Evolutionary conservation across 2,113 vertebrate genomes (phyloP), one percentile per base, ranked within the genome.

Genomic region (Leptobrachium leishanense): DNA sequence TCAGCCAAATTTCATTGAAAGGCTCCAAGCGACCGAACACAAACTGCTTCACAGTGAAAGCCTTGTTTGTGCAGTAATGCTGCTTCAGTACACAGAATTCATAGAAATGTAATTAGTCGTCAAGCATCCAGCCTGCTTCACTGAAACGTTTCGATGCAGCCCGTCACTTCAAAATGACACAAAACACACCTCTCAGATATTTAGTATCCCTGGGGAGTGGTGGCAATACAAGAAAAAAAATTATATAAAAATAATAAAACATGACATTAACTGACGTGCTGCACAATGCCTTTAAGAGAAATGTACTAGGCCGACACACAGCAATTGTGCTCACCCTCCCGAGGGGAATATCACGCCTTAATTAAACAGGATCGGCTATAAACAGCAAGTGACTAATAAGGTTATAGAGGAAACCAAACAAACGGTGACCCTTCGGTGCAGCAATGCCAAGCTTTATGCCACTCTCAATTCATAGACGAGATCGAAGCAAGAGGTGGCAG

Each of bases 341-440:
- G 74, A 63, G 42, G 40, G 11, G 46, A 55, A 43, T 42, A 55
- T 68, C 50, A 76, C 75, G 75, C 75, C 75, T 57, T 76, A 64
- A 76, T 63, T 76, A 76, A 76, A 76, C 75, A 76, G 13, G 50
- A 68, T 64, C 75, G 57, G 75, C 75, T 68, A 66, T 15, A 76
- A 76, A 76, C 64, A 53, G 42, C 44, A 64, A 55, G 74, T 57
- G 65, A 68, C 63, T 76, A 50, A 44, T n/a, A n/a, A 13, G 2
- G 20, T 31, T 31, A 57, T 31, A 68, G 66, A 44, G 13, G 55
- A 59, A 59, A 59, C 3, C 55, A 59, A 59, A 59, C 55, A 59
- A 12, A 59, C 10, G 3, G 4, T 59, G 55, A 59, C 13, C 55
- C 55, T 59, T 12, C 55, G 13, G 13, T 59, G 8, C 46, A 50